phyloP scores from a whole-genome alignment of 2,113 vertebrate genomes.

The Rhea pennata region DNA sequence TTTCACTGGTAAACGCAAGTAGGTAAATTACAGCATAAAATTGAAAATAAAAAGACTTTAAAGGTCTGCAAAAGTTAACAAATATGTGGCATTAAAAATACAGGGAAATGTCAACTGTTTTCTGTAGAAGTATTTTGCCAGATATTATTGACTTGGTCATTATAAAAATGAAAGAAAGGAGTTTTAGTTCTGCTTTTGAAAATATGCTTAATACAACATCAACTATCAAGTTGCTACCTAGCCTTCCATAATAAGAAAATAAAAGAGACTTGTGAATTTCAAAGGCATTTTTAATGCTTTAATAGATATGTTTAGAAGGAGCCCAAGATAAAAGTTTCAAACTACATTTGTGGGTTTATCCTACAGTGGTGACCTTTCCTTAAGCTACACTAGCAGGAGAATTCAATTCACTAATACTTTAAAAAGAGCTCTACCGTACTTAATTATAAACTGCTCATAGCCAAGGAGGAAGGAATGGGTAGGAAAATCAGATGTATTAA shows the following conservation, averaged over 20 bases:
- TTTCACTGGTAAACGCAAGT: neutral
- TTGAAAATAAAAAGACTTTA: neutral
- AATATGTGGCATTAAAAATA: neutral
- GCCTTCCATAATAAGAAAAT: neutral
- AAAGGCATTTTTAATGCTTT: neutral
- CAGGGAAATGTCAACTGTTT: neutral
- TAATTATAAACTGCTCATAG: neutral
- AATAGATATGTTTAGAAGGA: neutral
- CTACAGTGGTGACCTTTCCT: neutral
- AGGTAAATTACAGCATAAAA: neutral
- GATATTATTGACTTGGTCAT: neutral
- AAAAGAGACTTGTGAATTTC: neutral
- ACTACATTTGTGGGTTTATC: neutral
- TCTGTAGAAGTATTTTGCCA: neutral
- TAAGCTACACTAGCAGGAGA: neutral
- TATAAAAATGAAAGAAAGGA: neutral
- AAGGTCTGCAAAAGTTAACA: neutral
- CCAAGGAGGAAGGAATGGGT: neutral
- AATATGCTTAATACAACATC: neutral
- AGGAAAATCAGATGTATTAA: conserved; percentile 14
- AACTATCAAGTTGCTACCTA: neutral
- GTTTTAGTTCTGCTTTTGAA: neutral
- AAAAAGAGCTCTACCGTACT: neutral
- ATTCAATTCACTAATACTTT: neutral
- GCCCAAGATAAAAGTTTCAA: neutral